These are phyloP conservation scores for Gobio occitaniae DNA, from an alignment of 2,797 vertebrate genomes.

Conservation along the genomic window DNA sequence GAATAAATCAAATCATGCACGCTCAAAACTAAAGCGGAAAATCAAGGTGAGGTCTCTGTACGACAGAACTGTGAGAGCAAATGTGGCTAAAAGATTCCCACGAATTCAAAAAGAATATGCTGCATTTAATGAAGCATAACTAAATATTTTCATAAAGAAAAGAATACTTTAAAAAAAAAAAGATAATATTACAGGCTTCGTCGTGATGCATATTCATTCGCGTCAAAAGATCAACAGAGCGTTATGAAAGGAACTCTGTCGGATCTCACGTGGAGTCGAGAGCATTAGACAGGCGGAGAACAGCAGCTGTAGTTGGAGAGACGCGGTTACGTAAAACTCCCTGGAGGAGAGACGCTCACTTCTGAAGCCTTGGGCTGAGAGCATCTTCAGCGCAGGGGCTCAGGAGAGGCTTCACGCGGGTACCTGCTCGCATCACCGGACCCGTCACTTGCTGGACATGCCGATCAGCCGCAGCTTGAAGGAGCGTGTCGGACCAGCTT, in stretches of 20 bases:
- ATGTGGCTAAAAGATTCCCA: not conserved
- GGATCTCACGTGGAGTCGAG: constrained; percentile 22
- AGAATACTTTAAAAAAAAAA: not conserved
- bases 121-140: not conserved
- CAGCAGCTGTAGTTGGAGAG: constrained; percentile 19
- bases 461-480: not conserved
- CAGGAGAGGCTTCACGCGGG: not conserved
- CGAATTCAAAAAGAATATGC: not conserved
- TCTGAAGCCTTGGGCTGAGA: not conserved
- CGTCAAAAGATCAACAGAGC: constrained; percentile 4
- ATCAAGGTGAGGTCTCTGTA: constrained; percentile 9
- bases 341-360: constrained; percentile 12
- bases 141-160: not conserved
- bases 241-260: constrained; percentile 1
- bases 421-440: constrained; percentile 17
- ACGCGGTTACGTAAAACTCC: constrained; percentile 47
- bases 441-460: not conserved
- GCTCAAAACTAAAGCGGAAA: constrained; percentile 39
- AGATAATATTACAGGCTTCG: not conserved
- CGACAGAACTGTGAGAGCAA: not conserved
- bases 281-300: not conserved
- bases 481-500: not conserved
- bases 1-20: constrained; percentile 52
- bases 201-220: not conserved
- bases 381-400: not conserved